These are phyloP conservation scores for Falco punctatus DNA, from an alignment of 2,113 vertebrate genomes.

Conservation along the genomic window DNA sequence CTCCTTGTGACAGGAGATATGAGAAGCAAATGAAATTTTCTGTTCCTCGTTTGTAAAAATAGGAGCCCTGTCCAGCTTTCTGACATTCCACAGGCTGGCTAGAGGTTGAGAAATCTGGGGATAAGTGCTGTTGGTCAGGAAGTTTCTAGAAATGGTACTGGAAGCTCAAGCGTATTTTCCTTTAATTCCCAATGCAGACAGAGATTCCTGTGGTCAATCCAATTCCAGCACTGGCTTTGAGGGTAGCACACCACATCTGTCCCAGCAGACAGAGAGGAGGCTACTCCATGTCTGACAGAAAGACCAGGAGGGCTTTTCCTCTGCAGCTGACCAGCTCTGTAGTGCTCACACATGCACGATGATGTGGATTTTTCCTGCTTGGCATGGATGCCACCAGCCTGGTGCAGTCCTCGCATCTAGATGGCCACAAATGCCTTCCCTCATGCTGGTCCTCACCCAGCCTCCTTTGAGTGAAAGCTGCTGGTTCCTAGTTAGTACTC, in stretches of 20 bases:
- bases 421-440: neutral
- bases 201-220: neutral
- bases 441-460: rapidly evolving
- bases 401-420: neutral
- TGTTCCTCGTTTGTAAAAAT: neutral
- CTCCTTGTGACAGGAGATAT: neutral
- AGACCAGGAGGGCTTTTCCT: neutral
- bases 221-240: neutral
- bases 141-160: neutral
- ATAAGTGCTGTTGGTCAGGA: neutral
- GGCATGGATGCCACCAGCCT: rapidly evolving
- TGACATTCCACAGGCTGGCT: neutral
- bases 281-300: neutral
- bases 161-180: neutral
- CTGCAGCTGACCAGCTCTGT: neutral
- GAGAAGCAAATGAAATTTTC: neutral
- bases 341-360: rapidly evolving
- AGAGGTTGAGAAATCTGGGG: neutral
- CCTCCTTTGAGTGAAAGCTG: neutral
- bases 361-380: rapidly evolving
- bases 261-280: neutral
- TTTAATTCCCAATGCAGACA: neutral
- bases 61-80: neutral
- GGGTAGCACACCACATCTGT: neutral
- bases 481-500: neutral